Evolutionary conservation across 2,113 vertebrate species (phyloP), one percentile per base, ranked within the genome.

Genomic region (Pyrgilauda ruficollis): DNA sequence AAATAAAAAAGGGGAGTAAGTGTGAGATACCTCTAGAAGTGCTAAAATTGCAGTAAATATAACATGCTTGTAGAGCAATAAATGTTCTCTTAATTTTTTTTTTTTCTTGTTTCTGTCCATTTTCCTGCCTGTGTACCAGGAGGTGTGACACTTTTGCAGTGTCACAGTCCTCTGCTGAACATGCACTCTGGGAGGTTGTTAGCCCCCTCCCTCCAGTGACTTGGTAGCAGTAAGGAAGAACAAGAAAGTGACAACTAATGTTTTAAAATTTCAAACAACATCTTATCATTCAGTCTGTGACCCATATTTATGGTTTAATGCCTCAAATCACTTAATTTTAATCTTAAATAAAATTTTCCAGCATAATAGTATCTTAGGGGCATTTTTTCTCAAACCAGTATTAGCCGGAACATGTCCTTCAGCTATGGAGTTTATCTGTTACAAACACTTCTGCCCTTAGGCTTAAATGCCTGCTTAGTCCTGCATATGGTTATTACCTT

Each of bases 381-480:
- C 78, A 87, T 93, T 97, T 94, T 31, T 93, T 91, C 86, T 94
- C 81, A 93, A 91, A 74, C 72, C 55, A 43, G 31, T 74, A 83
- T 96, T 95, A 94, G n/a, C 86, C 56, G 23, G 95, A 97, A 95
- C 67, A 33, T 77, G 73, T 83, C 82, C 89, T 88, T 95, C 87
- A 92, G 94, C 84, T 74, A 76, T 74, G 50, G 78, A 91, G 77
- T 97, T 97, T 97, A 97, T 97, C 97, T 92, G 73, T 89, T 86
- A 62, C 13, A 87, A 97, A 96, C 97, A 97, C 89, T 94, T 93
- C 94, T 91, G 90, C 93, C 96, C 73, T 75, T 88, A 72, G 97
- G 94, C 92, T 96, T 91, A 91, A 87, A 90, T 88, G 73, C 63
- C 47, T 95, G 11, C 93, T 97, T 95, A 96, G 92, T 94, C 79